Conservation (phyloP, 2,888 invertebrate species). For the Monochamus alternatus region DNA sequence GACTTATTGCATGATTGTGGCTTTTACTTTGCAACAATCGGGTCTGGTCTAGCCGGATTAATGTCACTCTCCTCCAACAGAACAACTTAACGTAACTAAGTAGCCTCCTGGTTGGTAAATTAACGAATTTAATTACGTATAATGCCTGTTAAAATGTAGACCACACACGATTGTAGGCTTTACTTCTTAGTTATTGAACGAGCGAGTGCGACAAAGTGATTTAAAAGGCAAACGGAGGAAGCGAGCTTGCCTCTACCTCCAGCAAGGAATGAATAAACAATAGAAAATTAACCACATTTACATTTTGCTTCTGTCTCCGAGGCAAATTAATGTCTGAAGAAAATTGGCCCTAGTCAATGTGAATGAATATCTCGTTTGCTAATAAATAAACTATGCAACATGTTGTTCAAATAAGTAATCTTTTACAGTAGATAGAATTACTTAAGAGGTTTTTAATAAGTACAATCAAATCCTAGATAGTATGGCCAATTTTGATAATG, state of each 20-base stretch:
- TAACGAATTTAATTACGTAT: conserved; percentile 51
- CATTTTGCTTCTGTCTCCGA: conserved; percentile 14
- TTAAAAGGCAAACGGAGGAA: conserved; percentile 51
- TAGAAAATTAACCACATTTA: conserved; percentile 25
- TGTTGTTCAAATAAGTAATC: too few species aligned
- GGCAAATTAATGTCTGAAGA: conserved; percentile 9
- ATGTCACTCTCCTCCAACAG: conserved; percentile 43
- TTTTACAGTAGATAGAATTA: too few species aligned
- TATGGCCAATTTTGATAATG: too few species aligned
- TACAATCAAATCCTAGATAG: too few species aligned
- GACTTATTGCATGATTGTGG: conserved; percentile 46
- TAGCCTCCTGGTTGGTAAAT: conserved; percentile 30
- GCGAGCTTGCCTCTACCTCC: conserved; percentile 32
- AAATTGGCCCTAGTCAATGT: neutral
- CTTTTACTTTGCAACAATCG: conserved; percentile 41
- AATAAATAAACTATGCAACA: neutral
- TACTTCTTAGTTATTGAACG: conserved; percentile 56
- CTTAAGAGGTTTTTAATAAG: too few species aligned
- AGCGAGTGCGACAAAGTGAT: conserved; percentile 58
- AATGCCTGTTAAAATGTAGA: conserved; percentile 54
- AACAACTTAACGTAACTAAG: conserved; percentile 53
- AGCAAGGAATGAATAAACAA: conserved; percentile 19
- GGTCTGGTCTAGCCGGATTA: conserved; percentile 45
- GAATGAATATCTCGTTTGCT: neutral
- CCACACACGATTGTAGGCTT: conserved; percentile 61